Evolutionary conservation across 2,113 vertebrate species (phyloP), one percentile per base, ranked within the genome.

Genomic region (Oncorhynchus kisutch): DNA sequence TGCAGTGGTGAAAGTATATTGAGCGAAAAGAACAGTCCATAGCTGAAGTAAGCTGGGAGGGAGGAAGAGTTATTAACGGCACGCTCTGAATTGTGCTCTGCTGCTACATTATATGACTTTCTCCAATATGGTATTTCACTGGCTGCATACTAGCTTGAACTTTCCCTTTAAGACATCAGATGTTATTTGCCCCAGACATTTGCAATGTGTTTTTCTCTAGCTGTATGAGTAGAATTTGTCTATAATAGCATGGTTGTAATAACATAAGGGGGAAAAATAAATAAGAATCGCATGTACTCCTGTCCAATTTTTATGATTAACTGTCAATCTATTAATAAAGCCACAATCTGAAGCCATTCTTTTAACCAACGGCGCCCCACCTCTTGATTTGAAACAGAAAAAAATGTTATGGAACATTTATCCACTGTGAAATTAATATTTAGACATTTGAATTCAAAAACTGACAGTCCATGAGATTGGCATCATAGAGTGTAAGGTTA

Each of bases 71-170:
- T 88, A 78, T 88, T 80, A 81, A 78, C 83, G 45, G n/a, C 77
- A 25, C 84, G 82, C 82, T 87, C 75, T 74, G 84, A 79, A 75
- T 81, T 76, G 81, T 60, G 18, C 85, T 70, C 84, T 82, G 76
- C 82, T 71, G 80, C 76, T 70, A 90, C 88, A 88, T 88, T 88
- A 87, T 62, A 34, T 72, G 74, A 81, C 67, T 78, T 88, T 84
- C 73, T 78, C 81, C 59, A 79, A 77, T 76, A 81, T 54, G 51
- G 51, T 54, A 14, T 54, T 54, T 18, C 1, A 13, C 51, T 54
- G 51, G 14, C 13, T 51, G 49, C 14, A 14, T 51, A 51, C 11
- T 4, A 14, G 49, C 14, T 54, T 54, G 51, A 54, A 54, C 39
- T 45, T 45, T 45, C 9, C 66, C 62, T 71, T 76, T 79, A 70